Evolutionary conservation across 2,113 vertebrate species (phyloP).

Genomic region (Tachysurus vachellii): DNA sequence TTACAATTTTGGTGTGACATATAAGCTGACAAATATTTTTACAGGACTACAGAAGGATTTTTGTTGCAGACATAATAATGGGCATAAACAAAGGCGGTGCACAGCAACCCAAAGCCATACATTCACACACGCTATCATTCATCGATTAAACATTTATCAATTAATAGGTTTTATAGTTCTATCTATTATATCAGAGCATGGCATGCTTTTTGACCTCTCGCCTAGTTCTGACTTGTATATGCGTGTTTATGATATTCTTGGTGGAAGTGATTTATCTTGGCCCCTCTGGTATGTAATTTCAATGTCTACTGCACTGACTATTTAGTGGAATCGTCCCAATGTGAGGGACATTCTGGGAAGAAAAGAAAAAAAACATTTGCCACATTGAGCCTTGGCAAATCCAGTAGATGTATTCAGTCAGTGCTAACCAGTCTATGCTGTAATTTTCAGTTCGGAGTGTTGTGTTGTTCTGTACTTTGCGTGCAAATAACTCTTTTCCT

Average conservation of each 20-base stretch:
- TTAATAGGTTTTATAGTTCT: neutral
- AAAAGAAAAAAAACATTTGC: conserved; percentile 51
- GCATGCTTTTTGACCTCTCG: conserved; percentile 44
- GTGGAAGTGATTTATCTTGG: conserved; percentile 69
- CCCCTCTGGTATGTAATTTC: conserved; percentile 69
- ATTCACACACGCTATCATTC: neutral
- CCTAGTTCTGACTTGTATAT: conserved; percentile 54
- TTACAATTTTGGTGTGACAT: neutral
- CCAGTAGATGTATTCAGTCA: conserved; percentile 2
- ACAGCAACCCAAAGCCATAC: neutral
- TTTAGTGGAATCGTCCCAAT: conserved; percentile 57
- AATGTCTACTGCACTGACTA: conserved; percentile 65
- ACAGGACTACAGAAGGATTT: neutral
- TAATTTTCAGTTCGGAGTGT: conserved; percentile 28
- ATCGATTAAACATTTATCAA: neutral
- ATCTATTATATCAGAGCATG: neutral
- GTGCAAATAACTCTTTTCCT: neutral
- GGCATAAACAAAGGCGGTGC: neutral
- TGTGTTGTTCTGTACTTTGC: conserved; percentile 10
- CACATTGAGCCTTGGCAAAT: conserved; percentile 35
- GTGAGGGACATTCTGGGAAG: conserved; percentile 35
- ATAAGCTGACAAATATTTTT: neutral
- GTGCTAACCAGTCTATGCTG: neutral
- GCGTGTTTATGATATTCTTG: conserved; percentile 63
- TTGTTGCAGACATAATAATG: conserved; percentile 2